These are phyloP conservation scores for Pseudois nayaur DNA, from an alignment of 2,113 vertebrate genomes.

Conservation along the genomic window DNA sequence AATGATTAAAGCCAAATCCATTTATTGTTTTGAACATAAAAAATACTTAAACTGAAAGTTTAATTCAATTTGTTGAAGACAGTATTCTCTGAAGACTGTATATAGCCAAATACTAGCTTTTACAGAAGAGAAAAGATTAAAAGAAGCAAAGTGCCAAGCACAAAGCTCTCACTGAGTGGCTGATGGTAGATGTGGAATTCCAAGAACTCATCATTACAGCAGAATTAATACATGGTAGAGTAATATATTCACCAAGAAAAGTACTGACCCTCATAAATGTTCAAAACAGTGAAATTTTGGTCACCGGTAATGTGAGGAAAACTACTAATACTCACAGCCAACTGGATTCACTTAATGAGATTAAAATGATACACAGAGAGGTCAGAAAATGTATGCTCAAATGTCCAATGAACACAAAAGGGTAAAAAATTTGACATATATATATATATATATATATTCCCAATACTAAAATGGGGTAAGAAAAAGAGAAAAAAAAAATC, in stretches of 20 bases:
- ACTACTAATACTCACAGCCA: neutral
- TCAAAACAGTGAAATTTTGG: slow-evolving; percentile 48
- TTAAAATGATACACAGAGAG: neutral
- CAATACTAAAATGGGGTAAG: slow-evolving; percentile 8
- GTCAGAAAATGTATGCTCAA: neutral
- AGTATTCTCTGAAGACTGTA: slow-evolving; percentile 2
- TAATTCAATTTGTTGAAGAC: neutral
- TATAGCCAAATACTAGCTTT: neutral
- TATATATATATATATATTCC: neutral
- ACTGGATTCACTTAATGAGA: neutral
- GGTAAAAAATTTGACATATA: neutral
- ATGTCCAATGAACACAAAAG: neutral
- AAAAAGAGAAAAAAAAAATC: neutral
- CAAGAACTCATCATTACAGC: slow-evolving; percentile 28
- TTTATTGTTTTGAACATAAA: neutral
- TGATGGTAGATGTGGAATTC: slow-evolving; percentile 35
- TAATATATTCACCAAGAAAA: slow-evolving; percentile 36
- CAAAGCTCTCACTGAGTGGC: neutral
- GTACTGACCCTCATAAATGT: slow-evolving; percentile 28
- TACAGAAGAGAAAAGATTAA: neutral
- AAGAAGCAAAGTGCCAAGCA: neutral
- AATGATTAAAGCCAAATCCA: neutral
- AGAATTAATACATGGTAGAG: slow-evolving; percentile 1
- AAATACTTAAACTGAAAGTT: slow-evolving; percentile 22
- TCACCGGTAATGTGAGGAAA: slow-evolving; percentile 35